phyloP scores from a whole-genome alignment of 2,888 invertebrate species.

The Diplazon laetatorius region DNA sequence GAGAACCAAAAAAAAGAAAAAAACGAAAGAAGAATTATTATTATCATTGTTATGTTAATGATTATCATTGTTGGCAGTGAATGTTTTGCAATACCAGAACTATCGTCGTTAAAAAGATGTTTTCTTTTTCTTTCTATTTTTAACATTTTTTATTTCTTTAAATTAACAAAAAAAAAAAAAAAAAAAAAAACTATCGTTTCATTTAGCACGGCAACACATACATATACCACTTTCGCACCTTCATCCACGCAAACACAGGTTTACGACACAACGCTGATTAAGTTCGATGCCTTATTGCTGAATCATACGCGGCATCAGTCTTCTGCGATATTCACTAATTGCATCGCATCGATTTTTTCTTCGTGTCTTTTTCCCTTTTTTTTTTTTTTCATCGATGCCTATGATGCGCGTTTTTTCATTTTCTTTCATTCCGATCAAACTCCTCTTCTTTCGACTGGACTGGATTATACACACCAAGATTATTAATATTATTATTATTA shows the following conservation, averaged over 20 bases:
- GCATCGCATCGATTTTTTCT: conserved; percentile 17
- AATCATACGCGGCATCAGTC: conserved; percentile 17
- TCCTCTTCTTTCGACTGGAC: conserved; percentile 5
- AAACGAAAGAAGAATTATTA: no score
- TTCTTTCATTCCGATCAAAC: not conserved
- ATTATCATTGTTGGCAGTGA: conserved; percentile 62
- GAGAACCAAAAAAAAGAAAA: not conserved
- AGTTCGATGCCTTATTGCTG: conserved; percentile 56
- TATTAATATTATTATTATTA: not conserved
- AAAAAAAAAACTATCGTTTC: conserved; percentile 42
- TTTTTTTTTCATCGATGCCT: conserved; percentile 15
- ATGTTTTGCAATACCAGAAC: conserved; percentile 54
- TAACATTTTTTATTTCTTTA: no score
- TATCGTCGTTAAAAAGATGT: no score
- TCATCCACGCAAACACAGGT: conserved; percentile 23
- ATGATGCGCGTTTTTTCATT: not conserved
- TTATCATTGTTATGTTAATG: no score
- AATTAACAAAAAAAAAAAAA: no score
- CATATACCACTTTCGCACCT: conserved; percentile 20
- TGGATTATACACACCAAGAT: conserved; percentile 31
- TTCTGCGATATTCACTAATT: conserved; percentile 26
- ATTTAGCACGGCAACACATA: conserved; percentile 24
- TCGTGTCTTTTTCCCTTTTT: not conserved
- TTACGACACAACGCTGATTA: conserved; percentile 33
- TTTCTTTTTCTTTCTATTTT: no score